Evolutionary conservation across 37 sponge, comb jelly and placozoan species (phyloP).

Genomic region (Halichondria panicea): DNA sequence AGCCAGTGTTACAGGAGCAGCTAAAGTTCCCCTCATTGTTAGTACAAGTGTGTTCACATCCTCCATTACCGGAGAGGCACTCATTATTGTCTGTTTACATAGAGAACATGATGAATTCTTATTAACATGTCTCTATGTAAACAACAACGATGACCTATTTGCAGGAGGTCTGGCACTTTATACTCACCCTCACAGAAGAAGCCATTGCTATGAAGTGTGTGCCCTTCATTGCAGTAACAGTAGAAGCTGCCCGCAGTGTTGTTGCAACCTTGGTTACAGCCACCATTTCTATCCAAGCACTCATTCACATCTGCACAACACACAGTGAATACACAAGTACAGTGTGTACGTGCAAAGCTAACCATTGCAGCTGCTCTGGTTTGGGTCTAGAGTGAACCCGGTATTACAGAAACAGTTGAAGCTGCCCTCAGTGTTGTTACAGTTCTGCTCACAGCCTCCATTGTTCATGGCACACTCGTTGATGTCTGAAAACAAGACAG

Average conservation of each 20-base stretch:
- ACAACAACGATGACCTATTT: background rate
- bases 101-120: background rate
- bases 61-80: background rate
- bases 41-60: constrained; percentile 2
- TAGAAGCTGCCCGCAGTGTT: background rate
- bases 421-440: constrained; percentile 41
- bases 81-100: constrained; percentile 17
- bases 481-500: constrained; percentile 43
- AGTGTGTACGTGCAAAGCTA: background rate
- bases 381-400: background rate
- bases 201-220: background rate
- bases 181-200: background rate
- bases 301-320: background rate
- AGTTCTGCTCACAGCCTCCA: constrained; percentile 43
- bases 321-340: background rate
- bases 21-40: constrained; percentile 7
- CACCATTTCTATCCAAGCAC: background rate
- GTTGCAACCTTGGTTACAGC: background rate
- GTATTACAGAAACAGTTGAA: constrained; percentile 27
- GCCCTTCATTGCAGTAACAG: background rate
- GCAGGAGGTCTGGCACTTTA: background rate
- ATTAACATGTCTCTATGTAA: background rate
- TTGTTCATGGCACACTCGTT: constrained; percentile 33
- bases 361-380: constrained; percentile 10
- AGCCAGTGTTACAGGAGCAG: constrained; percentile 18